Evolutionary conservation across 2,113 vertebrate genomes (phyloP), one percentile per base, ranked within the genome.

Genomic region (Xiphophorus maculatus): DNA sequence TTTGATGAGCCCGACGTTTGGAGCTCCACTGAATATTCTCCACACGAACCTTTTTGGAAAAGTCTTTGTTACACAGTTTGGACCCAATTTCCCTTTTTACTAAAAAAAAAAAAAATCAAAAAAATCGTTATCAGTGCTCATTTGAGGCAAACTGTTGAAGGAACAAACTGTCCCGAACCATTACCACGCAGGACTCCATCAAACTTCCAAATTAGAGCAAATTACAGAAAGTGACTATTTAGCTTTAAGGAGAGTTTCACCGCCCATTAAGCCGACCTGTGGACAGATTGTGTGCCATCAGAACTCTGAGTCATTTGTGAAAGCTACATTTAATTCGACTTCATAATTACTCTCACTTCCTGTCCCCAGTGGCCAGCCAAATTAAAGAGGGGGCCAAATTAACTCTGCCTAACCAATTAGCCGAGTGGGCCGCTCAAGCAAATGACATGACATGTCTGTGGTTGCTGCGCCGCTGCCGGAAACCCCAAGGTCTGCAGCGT

Each of bases 341-440:
- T 88, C 81, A 83, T 91, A 90, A 91, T 90, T 90, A 89, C 84
- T 83, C 81, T 72, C 85, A 70, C 71, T 79, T 79, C 75, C 80
- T 63, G 76, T 87, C 82, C 88, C 90, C 87, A 73, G 82, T 82
- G 89, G 90, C 87, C 70, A 78, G 83, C 81, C 84, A 85, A 91
- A 91, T 89, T 83, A 30, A 74, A 84, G 71, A 88, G 83, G 78
- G 82, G 84, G 84, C 74, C 84, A 87, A 87, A 90, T 89, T 84
- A 90, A 88, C 88, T 91, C 87, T 83, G 82, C 90, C 89, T 83
- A 74, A 87, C 89, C 91, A 91, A 91, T 93, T 91, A 93, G 78
- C 76, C 32, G 80, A 90, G 87, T 83, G 81, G 82, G 85, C 85
- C 76, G 72, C 81, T 91, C 74, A 25, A 89, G 85, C 85, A 87